Evolutionary conservation across 2,113 vertebrate species (phyloP).

Genomic region (Sprattus sprattus): DNA sequence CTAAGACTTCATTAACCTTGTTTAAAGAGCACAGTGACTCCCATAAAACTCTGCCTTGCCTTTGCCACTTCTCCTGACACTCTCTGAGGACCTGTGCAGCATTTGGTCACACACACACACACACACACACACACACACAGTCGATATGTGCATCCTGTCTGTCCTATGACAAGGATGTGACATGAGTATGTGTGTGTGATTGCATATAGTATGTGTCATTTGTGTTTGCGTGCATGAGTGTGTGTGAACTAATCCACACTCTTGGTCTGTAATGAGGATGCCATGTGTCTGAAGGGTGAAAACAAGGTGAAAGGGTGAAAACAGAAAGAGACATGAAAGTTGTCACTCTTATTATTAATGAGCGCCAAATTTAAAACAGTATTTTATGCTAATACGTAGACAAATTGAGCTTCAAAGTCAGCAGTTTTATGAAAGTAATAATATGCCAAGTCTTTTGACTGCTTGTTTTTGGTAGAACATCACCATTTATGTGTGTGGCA

Average conservation of each 20-base stretch:
- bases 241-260: not conserved
- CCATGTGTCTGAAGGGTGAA: not conserved
- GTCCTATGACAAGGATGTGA: too few species aligned
- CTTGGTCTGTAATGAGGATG: not conserved
- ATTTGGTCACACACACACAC: constrained; percentile 11
- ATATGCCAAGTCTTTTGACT: too few species aligned
- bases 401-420: too few species aligned
- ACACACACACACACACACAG: not conserved
- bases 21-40: not conserved
- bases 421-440: too few species aligned
- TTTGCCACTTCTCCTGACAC: not conserved
- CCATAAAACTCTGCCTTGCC: not conserved
- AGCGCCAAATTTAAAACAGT: too few species aligned
- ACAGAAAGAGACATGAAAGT: not conserved
- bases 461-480: too few species aligned
- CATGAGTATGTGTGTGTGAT: not conserved
- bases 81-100: not conserved
- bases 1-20: constrained; percentile 9
- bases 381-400: too few species aligned
- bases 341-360: too few species aligned
- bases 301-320: not conserved
- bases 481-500: too few species aligned
- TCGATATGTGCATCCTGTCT: too few species aligned
- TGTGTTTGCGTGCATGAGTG: not conserved
- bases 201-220: not conserved